Conservation (phyloP, 2,888 invertebrate species). For the Dorcus parallelipipedus region DNA sequence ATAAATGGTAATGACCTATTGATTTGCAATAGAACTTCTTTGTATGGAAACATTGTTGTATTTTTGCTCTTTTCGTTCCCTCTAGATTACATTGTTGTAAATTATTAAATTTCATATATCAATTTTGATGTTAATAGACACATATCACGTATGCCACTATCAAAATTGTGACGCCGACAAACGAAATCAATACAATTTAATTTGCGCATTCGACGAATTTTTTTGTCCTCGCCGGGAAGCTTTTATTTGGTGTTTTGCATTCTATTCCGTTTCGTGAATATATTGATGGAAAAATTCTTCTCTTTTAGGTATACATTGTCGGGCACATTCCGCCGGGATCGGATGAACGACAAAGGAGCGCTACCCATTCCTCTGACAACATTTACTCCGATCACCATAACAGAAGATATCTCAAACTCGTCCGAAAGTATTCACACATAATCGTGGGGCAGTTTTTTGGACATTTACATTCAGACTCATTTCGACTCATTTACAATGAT, state of each 20-base stretch:
- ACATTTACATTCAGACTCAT: conserved; percentile 88
- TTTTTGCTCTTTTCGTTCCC: too few relatives aligned
- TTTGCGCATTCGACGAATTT: neutral
- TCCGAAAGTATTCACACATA: conserved; percentile 73
- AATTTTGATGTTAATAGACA: too few relatives aligned
- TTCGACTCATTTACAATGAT: conserved; percentile 78
- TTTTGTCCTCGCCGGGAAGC: neutral
- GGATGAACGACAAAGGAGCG: conserved; percentile 73
- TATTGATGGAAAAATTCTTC: neutral
- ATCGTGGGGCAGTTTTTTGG: conserved; percentile 92
- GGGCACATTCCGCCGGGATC: conserved; percentile 89
- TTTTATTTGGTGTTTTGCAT: neutral
- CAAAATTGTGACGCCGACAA: too few relatives aligned
- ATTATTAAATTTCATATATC: too few relatives aligned
- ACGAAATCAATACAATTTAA: neutral
- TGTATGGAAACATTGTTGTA: too few relatives aligned
- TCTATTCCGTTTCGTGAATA: too few relatives aligned
- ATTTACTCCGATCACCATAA: conserved; percentile 74
- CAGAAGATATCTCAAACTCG: conserved; percentile 67
- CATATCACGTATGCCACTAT: too few relatives aligned
- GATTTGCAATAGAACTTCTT: too few relatives aligned
- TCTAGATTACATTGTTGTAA: too few relatives aligned
- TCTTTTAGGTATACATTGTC: conserved; percentile 78
- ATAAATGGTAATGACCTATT: too few relatives aligned
- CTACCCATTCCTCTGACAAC: conserved; percentile 55